Conservation (phyloP, 2,113 vertebrate species). For the Hyla sarda region DNA sequence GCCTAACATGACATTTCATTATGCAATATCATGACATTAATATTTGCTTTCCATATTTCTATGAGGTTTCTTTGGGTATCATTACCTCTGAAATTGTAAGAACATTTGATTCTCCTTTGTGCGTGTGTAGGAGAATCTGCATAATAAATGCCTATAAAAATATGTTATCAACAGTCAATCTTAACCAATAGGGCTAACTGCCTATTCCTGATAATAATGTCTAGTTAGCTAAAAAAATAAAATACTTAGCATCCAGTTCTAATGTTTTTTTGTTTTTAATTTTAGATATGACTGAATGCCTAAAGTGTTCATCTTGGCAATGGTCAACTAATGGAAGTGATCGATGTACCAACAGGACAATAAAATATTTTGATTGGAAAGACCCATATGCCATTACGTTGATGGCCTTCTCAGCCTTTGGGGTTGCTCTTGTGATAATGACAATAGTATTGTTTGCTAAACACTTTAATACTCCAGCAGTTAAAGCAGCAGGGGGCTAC, state of each 20-base stretch:
- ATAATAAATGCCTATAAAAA: no score
- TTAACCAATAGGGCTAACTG: no score
- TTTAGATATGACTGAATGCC: constrained; percentile 67
- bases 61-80: no score
- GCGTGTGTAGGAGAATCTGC: no score
- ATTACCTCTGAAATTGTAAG: no score
- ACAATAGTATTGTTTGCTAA: constrained; percentile 62
- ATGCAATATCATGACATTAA: no score
- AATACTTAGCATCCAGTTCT: constrained; percentile 53
- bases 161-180: no score
- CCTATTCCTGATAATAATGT: no score
- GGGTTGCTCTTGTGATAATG: constrained; percentile 62
- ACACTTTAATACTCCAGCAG: constrained; percentile 60
- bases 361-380: constrained; percentile 66
- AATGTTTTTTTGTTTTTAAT: neutral
- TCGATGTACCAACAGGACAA: constrained; percentile 45
- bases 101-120: no score
- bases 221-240: neutral
- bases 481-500: constrained; percentile 65
- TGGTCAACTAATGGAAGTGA: constrained; percentile 63
- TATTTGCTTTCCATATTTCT: no score
- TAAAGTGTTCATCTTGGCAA: constrained; percentile 60
- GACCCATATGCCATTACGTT: constrained; percentile 65
- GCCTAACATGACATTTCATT: no score
- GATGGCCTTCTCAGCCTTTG: constrained; percentile 61